A percentile compares a stretch with the other conserved stretches of the same genome.
phyloP scores from a whole-genome alignment of 2,113 vertebrate genomes.

The Macquaria ambigua region DNA sequence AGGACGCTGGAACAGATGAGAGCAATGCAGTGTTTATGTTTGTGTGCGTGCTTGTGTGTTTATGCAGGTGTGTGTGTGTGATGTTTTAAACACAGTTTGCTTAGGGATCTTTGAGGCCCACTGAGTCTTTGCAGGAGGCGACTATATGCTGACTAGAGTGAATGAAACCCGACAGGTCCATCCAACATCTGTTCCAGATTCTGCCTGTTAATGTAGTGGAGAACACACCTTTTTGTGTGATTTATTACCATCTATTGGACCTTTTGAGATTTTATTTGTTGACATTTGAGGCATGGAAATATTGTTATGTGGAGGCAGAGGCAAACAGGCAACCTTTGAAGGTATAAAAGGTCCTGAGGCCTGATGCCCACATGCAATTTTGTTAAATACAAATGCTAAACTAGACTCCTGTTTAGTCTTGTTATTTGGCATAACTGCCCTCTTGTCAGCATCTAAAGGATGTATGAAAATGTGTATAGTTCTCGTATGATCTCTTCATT shows the following conservation, averaged over 20 bases:
- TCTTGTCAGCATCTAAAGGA: conserved; percentile 5
- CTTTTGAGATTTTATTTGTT: neutral
- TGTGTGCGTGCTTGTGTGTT: neutral
- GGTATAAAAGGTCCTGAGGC: conserved; percentile 9
- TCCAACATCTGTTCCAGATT: conserved; percentile 23
- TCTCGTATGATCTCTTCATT: neutral
- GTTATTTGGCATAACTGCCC: conserved; percentile 1
- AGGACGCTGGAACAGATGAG: conserved; percentile 19
- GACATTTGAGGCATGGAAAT: conserved; percentile 18
- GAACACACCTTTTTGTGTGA: conserved; percentile 12
- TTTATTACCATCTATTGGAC: neutral
- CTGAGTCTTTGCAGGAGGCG: conserved; percentile 47
- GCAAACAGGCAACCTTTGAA: conserved; percentile 10
- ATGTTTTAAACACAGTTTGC: conserved; percentile 43
- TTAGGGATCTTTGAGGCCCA: conserved; percentile 31
- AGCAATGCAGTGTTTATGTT: conserved; percentile 10
- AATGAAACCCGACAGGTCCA: conserved; percentile 35
- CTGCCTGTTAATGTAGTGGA: neutral
- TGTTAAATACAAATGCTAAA: conserved; percentile 6
- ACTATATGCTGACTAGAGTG: conserved; percentile 46
- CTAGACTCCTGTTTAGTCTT: conserved; percentile 3
- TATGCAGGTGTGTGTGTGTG: neutral
- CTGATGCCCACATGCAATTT: conserved; percentile 6
- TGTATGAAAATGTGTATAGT: neutral
- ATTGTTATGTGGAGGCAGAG: neutral